phyloP scores from a whole-genome alignment of 2,797 vertebrate species.

The Parotocinclus haroldoi region DNA sequence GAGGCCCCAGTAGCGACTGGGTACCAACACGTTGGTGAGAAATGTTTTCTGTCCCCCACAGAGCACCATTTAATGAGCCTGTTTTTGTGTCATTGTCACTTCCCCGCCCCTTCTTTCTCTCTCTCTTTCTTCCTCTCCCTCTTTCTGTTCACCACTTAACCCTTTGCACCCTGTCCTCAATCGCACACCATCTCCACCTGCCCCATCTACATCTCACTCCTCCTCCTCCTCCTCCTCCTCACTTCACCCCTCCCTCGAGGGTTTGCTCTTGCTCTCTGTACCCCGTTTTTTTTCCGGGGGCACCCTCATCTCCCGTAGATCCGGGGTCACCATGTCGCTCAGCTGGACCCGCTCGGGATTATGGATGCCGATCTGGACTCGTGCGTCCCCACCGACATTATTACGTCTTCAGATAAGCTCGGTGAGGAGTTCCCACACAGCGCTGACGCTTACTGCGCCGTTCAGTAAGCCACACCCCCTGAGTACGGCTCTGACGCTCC shows the following conservation, averaged over 20 bases:
- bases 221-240: not conserved
- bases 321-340: constrained; percentile 98
- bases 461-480: not conserved
- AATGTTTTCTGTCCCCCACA: constrained; percentile 50
- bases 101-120: constrained; percentile 65
- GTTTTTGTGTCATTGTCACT: constrained; percentile 81
- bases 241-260: constrained; percentile 32
- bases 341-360: constrained; percentile 98
- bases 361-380: constrained; percentile 99
- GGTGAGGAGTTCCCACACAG: constrained; percentile 78
- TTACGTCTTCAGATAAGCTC: constrained; percentile 98
- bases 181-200: constrained; percentile 18
- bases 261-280: constrained; percentile 57
- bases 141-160: constrained; percentile 36
- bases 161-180: not conserved
- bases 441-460: constrained; percentile 7
- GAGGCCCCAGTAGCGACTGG: constrained; percentile 85
- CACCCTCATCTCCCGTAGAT: constrained; percentile 81
- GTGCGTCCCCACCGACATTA: constrained; percentile 94
- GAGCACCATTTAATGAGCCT: constrained; percentile 54
- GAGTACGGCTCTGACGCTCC: constrained; percentile 17
- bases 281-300: constrained; percentile 37
- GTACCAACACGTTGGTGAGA: constrained; percentile 94
- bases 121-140: constrained; percentile 4
- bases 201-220: constrained; percentile 9